Conservation (phyloP, 2,113 vertebrate genomes). For the Plotosus lineatus region DNA sequence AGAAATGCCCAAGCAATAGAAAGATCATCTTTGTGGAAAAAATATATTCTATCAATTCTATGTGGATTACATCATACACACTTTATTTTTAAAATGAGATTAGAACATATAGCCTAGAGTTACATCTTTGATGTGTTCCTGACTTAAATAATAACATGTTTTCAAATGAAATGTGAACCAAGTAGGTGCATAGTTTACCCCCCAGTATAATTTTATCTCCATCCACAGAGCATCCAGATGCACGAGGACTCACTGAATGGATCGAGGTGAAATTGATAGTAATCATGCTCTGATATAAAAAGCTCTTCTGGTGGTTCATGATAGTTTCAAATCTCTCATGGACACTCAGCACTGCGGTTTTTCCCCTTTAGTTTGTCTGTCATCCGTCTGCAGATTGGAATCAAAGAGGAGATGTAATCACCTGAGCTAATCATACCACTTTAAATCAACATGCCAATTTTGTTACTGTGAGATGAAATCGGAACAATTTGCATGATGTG, state of each 20-base stretch:
- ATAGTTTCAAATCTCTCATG: background rate
- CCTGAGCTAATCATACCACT: background rate
- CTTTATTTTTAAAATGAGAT: too few species aligned
- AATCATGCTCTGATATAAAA: too few species aligned
- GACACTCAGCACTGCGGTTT: background rate
- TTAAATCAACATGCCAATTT: background rate
- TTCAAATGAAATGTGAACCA: too few species aligned
- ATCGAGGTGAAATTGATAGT: background rate
- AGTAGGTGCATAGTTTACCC: background rate
- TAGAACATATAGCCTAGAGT: too few species aligned
- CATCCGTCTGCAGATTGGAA: background rate
- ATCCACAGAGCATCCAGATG: background rate
- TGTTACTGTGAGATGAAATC: background rate
- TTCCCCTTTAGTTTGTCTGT: background rate
- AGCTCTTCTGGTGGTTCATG: background rate
- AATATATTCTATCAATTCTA: background rate
- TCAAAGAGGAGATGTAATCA: background rate
- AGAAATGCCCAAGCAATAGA: background rate
- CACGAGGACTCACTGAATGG: background rate
- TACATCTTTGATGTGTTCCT: too few species aligned
- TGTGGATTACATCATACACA: too few species aligned
- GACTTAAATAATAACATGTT: too few species aligned
- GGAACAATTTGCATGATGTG: background rate
- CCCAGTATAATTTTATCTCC: background rate
- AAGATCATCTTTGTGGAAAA: background rate